Conservation (phyloP, 2,888 invertebrate species). For the Trachelus tabidus region DNA sequence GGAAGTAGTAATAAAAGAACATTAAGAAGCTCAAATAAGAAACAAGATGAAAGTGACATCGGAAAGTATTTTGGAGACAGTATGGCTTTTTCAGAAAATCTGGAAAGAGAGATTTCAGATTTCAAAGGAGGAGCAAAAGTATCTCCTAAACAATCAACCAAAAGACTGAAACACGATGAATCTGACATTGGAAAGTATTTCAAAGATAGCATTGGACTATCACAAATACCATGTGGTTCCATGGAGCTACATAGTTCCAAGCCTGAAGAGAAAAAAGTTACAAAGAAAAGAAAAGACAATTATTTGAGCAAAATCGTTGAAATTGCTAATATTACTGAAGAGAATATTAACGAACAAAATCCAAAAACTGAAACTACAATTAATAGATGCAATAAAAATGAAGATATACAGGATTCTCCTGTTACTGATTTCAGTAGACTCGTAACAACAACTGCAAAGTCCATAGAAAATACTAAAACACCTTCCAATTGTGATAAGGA, state of each 20-base stretch:
- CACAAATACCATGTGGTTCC: neutral
- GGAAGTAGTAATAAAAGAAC: slow-evolving; percentile 11
- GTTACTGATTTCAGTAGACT: neutral
- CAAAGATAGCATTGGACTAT: slow-evolving; percentile 12
- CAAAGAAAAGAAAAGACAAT: neutral
- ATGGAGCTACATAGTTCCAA: neutral
- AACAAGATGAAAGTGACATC: slow-evolving; percentile 31
- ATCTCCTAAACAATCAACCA: neutral
- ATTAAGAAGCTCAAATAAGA: slow-evolving; percentile 9
- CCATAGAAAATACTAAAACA: neutral
- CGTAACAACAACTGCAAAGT: neutral
- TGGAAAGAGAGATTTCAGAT: neutral
- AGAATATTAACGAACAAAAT: slow-evolving; percentile 7
- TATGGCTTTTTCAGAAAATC: slow-evolving; percentile 13
- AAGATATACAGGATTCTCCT: neutral
- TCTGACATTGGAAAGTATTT: slow-evolving; percentile 16
- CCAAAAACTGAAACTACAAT: neutral
- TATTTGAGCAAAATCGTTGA: neutral
- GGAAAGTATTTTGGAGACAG: slow-evolving; percentile 38
- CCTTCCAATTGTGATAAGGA: neutral
- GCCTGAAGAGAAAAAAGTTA: neutral
- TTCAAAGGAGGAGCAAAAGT: neutral
- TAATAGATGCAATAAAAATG: neutral
- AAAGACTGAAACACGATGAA: slow-evolving; percentile 8
- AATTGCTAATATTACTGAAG: neutral